Evolutionary conservation across 2,113 vertebrate genomes (phyloP).

Genomic region (Caloenas nicobarica): DNA sequence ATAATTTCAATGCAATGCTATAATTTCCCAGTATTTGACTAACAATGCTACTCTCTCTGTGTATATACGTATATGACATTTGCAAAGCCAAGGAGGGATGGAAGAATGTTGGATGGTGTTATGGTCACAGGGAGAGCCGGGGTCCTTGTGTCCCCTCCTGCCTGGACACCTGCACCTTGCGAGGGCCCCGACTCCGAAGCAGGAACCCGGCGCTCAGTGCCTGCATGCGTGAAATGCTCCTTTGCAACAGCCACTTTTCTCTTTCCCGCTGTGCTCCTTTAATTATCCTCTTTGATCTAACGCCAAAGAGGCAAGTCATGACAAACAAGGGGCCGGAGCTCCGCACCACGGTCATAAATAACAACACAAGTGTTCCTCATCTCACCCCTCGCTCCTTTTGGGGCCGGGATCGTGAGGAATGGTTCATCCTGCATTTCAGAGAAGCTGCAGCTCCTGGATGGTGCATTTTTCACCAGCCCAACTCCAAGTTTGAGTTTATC

Average conservation of each 20-base stretch:
- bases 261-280: background rate
- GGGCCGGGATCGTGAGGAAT: accelerated
- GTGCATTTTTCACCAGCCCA: background rate
- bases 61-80: too few species aligned
- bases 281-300: background rate
- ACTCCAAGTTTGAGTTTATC: accelerated
- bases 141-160: background rate
- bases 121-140: accelerated
- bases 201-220: background rate
- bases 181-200: accelerated
- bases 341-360: background rate
- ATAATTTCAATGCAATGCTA: background rate
- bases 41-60: background rate
- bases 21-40: background rate
- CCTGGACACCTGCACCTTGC: accelerated
- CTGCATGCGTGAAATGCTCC: background rate
- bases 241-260: background rate
- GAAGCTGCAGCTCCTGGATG: accelerated
- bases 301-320: background rate
- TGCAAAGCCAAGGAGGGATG: background rate
- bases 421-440: background rate
- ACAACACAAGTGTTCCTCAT: accelerated
- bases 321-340: background rate
- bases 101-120: background rate
- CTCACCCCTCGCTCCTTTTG: background rate